Evolutionary conservation across 2,888 invertebrate species (phyloP), one percentile per base, ranked within the genome.

Genomic region (Eulithis prunata): DNA sequence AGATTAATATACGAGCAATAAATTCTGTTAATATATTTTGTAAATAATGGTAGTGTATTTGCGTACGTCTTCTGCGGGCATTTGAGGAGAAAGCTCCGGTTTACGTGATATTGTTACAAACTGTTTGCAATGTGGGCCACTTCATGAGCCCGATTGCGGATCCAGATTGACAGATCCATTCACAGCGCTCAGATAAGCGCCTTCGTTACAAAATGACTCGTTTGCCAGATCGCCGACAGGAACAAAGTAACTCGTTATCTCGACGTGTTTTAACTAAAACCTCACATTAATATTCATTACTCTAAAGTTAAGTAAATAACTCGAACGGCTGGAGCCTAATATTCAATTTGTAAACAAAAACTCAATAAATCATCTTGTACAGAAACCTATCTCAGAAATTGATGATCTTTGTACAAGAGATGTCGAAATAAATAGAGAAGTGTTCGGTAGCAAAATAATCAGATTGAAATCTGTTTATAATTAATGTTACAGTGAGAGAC

Each of bases 401-500:
- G 82, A 88, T 89, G 88, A 84, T 86, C 79, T 80, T 73, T 74
- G 76, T 78, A 68, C 74, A 75, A 66, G 69, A 72, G 82, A 86
- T 87, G 87, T 89, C 83, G 86, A 86, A 88, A 87, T 75, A 75
- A 76, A 84, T 84, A 80, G 79, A 85, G 80, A 76, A 78, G 75
- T 80, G 80, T 84, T 85, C 88, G 79, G 90, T 91, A 90, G 90
- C 90, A 78, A 86, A 84, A 87, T 87, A 88, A 90, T 88, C 86
- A 84, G 84, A 87, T 90, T 86, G 82, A 85, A 88, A 88, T 88
- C 83, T 79, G 80, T 87, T 89, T 87, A 85, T 90, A 91, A 91
- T 91, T 89, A 89, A 89, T 86, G 86, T 84, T 78, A 75, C 72
- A 74, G 85, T 84, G 78, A 75, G 72, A 74, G 82, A 92, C 92